A percentile compares a stretch with the other conserved stretches of the same genome.
Conservation (phyloP, 1,140 invertebrate genomes). For the Temnothorax curvispinosus region DNA sequence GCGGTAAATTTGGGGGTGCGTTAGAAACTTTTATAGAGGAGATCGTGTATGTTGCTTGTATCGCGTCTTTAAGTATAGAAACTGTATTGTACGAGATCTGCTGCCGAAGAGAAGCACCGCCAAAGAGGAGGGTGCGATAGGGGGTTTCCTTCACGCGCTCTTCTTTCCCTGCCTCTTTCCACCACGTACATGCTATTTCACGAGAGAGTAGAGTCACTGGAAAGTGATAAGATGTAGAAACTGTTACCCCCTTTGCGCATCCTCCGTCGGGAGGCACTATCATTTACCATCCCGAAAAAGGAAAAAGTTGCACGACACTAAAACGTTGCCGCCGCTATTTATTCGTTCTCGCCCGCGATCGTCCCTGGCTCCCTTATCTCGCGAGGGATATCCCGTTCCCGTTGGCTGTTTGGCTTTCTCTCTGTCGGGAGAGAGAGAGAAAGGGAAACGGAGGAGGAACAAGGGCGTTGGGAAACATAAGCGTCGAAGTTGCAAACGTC, state of each 20-base stretch:
- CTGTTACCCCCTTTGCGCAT: neutral
- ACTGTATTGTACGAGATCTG: neutral
- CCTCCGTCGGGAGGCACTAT: slow-evolving; percentile 53
- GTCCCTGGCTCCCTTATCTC: slow-evolving; percentile 72
- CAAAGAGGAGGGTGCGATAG: neutral
- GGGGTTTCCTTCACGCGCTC: neutral
- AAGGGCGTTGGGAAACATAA: slow-evolving; percentile 28
- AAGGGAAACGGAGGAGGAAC: neutral
- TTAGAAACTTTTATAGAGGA: neutral
- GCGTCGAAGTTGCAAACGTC: slow-evolving; percentile 32
- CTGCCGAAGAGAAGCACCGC: neutral
- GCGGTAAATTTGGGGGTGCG: slow-evolving; percentile 8
- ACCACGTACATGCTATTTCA: slow-evolving; percentile 62
- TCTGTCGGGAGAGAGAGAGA: neutral
- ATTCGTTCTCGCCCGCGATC: slow-evolving; percentile 69
- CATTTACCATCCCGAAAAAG: slow-evolving; percentile 69
- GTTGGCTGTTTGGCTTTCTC: slow-evolving; percentile 21
- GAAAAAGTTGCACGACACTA: slow-evolving; percentile 61
- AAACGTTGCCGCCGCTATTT: slow-evolving; percentile 70
- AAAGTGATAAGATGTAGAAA: slow-evolving; percentile 10
- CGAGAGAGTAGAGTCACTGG: slow-evolving; percentile 55
- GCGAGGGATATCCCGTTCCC: slow-evolving; percentile 37
- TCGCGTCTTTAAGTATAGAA: neutral
- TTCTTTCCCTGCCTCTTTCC: neutral
- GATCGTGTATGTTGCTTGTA: neutral